Conservation (phyloP, 1,140 invertebrate species). For the Cataglyphis hispanica region DNA sequence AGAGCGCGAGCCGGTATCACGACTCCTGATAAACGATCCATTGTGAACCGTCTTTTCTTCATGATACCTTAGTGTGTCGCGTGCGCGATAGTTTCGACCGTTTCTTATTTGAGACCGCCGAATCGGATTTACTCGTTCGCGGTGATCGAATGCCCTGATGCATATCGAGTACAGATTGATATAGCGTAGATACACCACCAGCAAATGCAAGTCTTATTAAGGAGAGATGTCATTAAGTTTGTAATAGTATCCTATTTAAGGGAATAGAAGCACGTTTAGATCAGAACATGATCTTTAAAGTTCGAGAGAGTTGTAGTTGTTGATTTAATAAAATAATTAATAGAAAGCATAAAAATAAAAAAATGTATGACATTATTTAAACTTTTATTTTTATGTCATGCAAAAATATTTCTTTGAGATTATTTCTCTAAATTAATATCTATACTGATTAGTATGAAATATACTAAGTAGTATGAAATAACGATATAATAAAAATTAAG, state of each 20-base stretch:
- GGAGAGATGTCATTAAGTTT: neutral
- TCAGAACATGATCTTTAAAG: neutral
- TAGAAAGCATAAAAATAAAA: neutral
- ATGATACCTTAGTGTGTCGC: slow-evolving; percentile 65
- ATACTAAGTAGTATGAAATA: neutral
- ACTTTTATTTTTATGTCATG: neutral
- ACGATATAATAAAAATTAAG: neutral
- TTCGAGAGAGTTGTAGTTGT: neutral
- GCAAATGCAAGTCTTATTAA: neutral
- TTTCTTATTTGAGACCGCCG: slow-evolving; percentile 40
- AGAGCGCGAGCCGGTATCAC: slow-evolving; percentile 61
- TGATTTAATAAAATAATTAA: neutral
- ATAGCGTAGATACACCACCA: neutral
- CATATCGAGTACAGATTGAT: slow-evolving; percentile 7
- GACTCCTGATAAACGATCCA: slow-evolving; percentile 79
- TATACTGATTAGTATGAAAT: neutral
- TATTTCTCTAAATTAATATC: neutral
- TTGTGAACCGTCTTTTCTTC: slow-evolving; percentile 78
- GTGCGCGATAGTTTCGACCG: slow-evolving; percentile 40
- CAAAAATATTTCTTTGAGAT: neutral
- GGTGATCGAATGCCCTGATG: neutral
- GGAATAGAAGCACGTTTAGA: neutral
- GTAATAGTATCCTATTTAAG: neutral
- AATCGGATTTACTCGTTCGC: slow-evolving; percentile 50
- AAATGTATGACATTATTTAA: neutral